Conservation (phyloP, 2,113 vertebrate species). For the Micronycteris hirsuta region DNA sequence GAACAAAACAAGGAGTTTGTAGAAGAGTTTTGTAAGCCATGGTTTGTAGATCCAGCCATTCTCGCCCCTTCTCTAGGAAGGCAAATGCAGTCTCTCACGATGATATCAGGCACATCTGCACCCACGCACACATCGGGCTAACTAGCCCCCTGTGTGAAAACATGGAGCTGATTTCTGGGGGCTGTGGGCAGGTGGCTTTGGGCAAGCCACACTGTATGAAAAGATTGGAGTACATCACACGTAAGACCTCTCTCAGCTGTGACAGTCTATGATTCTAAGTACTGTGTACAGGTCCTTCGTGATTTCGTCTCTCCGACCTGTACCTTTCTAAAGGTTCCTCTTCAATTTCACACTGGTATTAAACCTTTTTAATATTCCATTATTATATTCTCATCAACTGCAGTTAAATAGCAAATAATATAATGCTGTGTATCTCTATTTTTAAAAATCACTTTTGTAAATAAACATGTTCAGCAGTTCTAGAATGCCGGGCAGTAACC, state of each 20-base stretch:
- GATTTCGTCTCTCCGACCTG: neutral
- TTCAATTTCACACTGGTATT: neutral
- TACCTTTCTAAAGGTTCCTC: neutral
- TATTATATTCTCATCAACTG: neutral
- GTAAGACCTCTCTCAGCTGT: neutral
- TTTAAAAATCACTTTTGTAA: neutral
- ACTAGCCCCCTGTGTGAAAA: neutral
- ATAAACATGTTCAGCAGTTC: neutral
- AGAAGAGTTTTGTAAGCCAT: neutral
- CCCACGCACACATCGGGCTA: too few species aligned
- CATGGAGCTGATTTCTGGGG: neutral
- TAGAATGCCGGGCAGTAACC: neutral
- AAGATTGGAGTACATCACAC: neutral
- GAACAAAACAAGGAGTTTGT: neutral
- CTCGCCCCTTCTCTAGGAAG: neutral
- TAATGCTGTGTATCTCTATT: neutral
- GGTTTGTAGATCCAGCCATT: neutral
- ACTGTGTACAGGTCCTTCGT: neutral
- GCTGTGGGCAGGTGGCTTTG: neutral
- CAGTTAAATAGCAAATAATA: neutral
- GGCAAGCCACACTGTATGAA: neutral
- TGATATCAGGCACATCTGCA: too few species aligned
- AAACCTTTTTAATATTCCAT: neutral
- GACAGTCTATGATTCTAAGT: neutral
- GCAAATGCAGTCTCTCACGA: neutral